A percentile compares a stretch with the other conserved stretches of the same genome.
Conservation (phyloP, 2,888 invertebrate genomes). For the Phlogophora meticulosa region DNA sequence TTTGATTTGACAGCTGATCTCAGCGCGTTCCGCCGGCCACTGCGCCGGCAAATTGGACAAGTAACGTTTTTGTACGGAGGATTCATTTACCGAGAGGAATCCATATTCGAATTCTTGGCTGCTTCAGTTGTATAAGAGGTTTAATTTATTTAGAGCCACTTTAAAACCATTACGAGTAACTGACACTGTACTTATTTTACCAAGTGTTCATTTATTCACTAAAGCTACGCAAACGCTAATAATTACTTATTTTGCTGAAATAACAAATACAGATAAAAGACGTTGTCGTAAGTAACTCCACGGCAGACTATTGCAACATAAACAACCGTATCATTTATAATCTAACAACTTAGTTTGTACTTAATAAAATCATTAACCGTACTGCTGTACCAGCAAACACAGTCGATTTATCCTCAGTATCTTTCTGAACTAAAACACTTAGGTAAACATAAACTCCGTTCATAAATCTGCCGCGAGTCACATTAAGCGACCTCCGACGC, state of each 20-base stretch:
- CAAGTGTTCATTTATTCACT: constrained; percentile 6
- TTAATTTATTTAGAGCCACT: not conserved
- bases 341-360: constrained; percentile 4
- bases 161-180: not conserved
- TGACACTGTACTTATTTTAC: not conserved
- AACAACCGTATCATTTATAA: constrained; percentile 11
- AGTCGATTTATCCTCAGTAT: constrained; percentile 37
- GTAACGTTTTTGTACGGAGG: constrained; percentile 33
- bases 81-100: constrained; percentile 23
- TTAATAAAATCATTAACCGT: constrained; percentile 25
- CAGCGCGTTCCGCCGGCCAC: constrained; percentile 11
- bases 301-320: constrained; percentile 1
- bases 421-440: constrained; percentile 35
- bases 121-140: not conserved
- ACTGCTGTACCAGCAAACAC: constrained; percentile 1
- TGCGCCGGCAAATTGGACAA: constrained; percentile 39
- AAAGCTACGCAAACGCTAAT: not conserved
- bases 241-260: constrained; percentile 1
- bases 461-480: constrained; percentile 57
- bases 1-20: constrained; percentile 58
- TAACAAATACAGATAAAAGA: not conserved
- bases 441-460: constrained; percentile 45
- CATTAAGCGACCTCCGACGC: constrained; percentile 43
- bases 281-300: not conserved
- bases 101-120: not conserved